phyloP scores from a whole-genome alignment of 2,888 invertebrate species.

The Danaus chrysippus region DNA sequence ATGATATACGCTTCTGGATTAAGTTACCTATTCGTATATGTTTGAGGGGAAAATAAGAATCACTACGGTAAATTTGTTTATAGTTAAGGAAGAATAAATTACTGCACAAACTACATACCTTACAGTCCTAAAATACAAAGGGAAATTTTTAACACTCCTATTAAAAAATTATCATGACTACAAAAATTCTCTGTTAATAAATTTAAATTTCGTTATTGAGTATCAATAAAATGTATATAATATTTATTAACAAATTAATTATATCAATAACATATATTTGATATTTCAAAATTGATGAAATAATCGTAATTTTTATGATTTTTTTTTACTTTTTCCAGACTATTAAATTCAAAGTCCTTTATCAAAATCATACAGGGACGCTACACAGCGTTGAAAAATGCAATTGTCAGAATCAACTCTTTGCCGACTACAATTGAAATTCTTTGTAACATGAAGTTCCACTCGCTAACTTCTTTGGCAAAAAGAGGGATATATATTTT shows the following conservation, averaged over 20 bases:
- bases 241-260: too few species aligned
- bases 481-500: slow-evolving; percentile 80
- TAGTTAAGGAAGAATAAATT: neutral
- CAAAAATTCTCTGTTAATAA: too few species aligned
- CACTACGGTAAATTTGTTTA: neutral
- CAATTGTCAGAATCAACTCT: slow-evolving; percentile 76
- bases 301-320: slow-evolving; percentile 13
- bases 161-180: too few species aligned
- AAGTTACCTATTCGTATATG: slow-evolving; percentile 32
- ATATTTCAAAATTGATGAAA: too few species aligned
- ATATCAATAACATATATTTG: too few species aligned
- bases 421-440: slow-evolving; percentile 81
- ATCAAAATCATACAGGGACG: slow-evolving; percentile 57
- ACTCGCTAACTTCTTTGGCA: slow-evolving; percentile 82
- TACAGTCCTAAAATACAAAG: too few species aligned
- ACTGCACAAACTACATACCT: neutral
- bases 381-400: slow-evolving; percentile 69
- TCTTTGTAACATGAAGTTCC: slow-evolving; percentile 82
- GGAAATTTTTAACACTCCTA: too few species aligned
- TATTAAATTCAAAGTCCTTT: slow-evolving; percentile 59
- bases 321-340: slow-evolving; percentile 47
- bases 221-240: too few species aligned
- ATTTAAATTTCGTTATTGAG: too few species aligned
- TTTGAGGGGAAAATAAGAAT: too few species aligned
- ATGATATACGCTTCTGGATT: slow-evolving; percentile 33